Evolutionary conservation across 2,888 invertebrate genomes (phyloP).

Genomic region (Crocallis elinguaria): DNA sequence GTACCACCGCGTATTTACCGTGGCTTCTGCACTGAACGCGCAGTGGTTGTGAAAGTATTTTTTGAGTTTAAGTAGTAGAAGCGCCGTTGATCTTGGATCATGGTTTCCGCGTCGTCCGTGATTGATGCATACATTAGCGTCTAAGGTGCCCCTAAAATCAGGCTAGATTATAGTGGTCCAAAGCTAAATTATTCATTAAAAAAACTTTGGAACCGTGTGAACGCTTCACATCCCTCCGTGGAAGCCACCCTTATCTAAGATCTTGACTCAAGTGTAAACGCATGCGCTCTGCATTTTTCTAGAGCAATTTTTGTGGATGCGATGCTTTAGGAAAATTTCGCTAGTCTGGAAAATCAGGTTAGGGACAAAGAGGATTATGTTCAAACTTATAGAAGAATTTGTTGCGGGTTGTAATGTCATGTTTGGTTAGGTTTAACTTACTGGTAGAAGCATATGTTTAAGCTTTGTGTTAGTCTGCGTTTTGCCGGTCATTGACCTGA

Average conservation of each 20-base stretch:
- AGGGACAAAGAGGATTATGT: conserved; percentile 1
- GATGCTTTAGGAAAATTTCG: conserved; percentile 11
- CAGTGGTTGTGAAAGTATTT: no score
- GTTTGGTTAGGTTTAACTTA: background rate
- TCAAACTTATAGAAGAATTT: background rate
- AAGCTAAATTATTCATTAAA: no score
- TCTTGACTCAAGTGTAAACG: conserved; percentile 1
- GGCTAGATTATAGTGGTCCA: no score
- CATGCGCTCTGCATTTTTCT: conserved; percentile 18
- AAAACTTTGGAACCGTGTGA: no score
- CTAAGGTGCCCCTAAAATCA: no score
- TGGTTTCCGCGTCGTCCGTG: no score
- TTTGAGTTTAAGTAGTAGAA: no score
- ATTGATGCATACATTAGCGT: no score
- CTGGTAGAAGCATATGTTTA: background rate
- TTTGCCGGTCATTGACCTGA: no score
- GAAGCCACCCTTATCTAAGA: background rate
- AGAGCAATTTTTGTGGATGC: conserved; percentile 10
- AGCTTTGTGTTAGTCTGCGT: background rate
- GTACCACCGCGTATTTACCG: no score
- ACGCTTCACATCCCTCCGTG: background rate
- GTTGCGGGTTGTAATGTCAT: background rate
- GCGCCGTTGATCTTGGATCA: no score
- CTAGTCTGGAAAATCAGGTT: background rate
- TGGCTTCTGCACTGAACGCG: no score